Percentiles rank a stretch among this genome's conserved stretches.
These are phyloP conservation scores for Papilio machaon DNA, from an alignment of 1,140 invertebrate genomes.

Conservation along the genomic window DNA sequence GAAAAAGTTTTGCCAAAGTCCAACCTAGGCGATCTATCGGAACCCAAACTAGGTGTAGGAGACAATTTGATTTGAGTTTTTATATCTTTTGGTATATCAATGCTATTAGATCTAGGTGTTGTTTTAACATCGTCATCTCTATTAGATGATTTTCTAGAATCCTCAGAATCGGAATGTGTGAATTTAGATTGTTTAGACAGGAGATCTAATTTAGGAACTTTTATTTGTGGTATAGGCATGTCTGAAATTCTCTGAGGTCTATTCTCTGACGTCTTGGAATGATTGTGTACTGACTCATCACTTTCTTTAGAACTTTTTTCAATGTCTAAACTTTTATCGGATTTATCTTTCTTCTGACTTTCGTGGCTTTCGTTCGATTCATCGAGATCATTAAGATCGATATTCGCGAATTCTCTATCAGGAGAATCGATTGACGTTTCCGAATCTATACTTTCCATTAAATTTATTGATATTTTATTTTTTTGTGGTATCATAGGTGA, in stretches of 20 bases:
- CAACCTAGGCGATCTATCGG: constrained; percentile 66
- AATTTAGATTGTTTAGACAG: constrained; percentile 53
- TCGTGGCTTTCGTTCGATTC: constrained; percentile 60
- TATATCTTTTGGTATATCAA: constrained; percentile 60
- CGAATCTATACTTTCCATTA: constrained; percentile 81
- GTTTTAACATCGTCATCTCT: constrained; percentile 64
- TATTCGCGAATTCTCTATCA: constrained; percentile 74
- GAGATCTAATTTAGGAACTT: constrained; percentile 75
- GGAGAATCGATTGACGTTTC: constrained; percentile 80
- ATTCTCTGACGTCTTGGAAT: constrained; percentile 58
- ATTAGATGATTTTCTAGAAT: constrained; percentile 57
- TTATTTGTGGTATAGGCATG: constrained; percentile 70
- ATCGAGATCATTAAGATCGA: constrained; percentile 73
- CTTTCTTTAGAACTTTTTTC: constrained; percentile 48
- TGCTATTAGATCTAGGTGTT: constrained; percentile 60
- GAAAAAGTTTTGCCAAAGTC: constrained; percentile 69
- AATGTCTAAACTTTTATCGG: constrained; percentile 50
- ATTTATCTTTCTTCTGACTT: constrained; percentile 48
- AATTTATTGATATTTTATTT: constrained; percentile 80
- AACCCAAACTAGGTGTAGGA: constrained; percentile 60
- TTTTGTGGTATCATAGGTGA: constrained; percentile 76
- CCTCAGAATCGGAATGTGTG: constrained; percentile 66
- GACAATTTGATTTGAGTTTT: constrained; percentile 64
- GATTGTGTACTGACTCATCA: constrained; percentile 57
- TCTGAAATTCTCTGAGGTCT: constrained; percentile 52